Evolutionary conservation across 2,797 vertebrate genomes (phyloP), one percentile per base, ranked within the genome.

Genomic region (Synaphobranchus kaupii): DNA sequence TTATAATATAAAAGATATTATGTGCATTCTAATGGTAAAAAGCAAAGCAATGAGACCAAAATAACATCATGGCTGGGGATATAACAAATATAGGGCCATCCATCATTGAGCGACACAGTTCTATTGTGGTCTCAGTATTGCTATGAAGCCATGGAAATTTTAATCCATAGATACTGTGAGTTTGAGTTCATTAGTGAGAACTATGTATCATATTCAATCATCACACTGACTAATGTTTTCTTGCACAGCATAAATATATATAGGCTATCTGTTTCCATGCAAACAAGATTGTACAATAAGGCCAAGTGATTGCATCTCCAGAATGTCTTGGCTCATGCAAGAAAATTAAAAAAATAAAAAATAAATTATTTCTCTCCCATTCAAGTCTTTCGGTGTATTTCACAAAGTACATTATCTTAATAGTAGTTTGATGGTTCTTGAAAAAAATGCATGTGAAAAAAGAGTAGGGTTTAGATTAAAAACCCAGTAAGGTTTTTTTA

Each of bases 1-100:
- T 96, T 97, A 98, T 95, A 95, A 95, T 96, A 97, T 94, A 96
- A 94, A 97, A 94, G 92, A 94, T 96, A 96, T 96, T 96, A 96
- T 97, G 96, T 97, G 97, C 97, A 97, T 94, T 96, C 94, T 94
- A 94, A 95, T 94, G 93, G 93, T 94, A 94, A 81, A 86, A 93
- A 88, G 92, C 89, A 91, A 90, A 87, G 89, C 86, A 87, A 89
- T 90, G 89, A 87, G 86, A 86, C 13, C 44, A 78, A 93, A 85
- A 87, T 87, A 81, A 50, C 50, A 68, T 56, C 78, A 85, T 73
- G 89, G 82, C 31, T 68, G 66, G 80, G 86, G 90, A 93, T 83
- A n/a, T 7, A 88, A 68, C 84, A 87, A 86, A 66, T 82, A 56
- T 48, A 25, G 56, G 68, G 56, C 50, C 22, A 78, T 56, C 28